These are phyloP conservation scores for Laticauda laticaudata DNA, from an alignment of 2,113 vertebrate genomes.

Conservation along the genomic window DNA sequence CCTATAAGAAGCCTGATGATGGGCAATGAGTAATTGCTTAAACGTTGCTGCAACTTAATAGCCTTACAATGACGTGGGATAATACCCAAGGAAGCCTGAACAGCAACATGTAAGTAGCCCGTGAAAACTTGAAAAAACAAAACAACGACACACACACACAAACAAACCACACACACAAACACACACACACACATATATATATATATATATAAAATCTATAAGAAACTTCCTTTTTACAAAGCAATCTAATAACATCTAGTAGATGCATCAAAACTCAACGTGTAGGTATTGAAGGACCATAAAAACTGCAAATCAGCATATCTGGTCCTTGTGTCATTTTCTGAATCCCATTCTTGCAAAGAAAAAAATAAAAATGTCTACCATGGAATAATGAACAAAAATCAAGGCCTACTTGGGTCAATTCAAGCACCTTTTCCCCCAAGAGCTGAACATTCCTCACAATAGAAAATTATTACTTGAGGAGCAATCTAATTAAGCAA, in stretches of 20 bases:
- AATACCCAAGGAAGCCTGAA: too few relatives aligned
- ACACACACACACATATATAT: too few relatives aligned
- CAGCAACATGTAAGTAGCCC: too few relatives aligned
- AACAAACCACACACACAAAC: too few relatives aligned
- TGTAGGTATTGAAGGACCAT: background rate
- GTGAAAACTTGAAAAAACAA: too few relatives aligned
- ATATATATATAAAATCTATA: background rate
- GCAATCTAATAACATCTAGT: background rate
- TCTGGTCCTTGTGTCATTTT: background rate
- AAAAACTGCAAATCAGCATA: background rate
- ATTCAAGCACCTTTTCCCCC: background rate
- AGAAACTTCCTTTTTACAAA: background rate
- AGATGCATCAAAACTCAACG: background rate
- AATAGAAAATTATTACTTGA: constrained; percentile 44
- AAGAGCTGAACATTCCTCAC: background rate
- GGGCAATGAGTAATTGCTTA: too few relatives aligned
- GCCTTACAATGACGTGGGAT: too few relatives aligned
- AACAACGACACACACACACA: too few relatives aligned
- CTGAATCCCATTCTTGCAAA: background rate
- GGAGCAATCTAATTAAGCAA: constrained; percentile 49
- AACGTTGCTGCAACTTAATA: too few relatives aligned
- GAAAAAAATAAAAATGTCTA: background rate
- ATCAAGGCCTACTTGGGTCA: background rate
- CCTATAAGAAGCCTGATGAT: too few relatives aligned
- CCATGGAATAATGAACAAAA: background rate